These are phyloP conservation scores for Agrypnia vestita DNA, from an alignment of 1,140 invertebrate genomes.

Conservation along the genomic window DNA sequence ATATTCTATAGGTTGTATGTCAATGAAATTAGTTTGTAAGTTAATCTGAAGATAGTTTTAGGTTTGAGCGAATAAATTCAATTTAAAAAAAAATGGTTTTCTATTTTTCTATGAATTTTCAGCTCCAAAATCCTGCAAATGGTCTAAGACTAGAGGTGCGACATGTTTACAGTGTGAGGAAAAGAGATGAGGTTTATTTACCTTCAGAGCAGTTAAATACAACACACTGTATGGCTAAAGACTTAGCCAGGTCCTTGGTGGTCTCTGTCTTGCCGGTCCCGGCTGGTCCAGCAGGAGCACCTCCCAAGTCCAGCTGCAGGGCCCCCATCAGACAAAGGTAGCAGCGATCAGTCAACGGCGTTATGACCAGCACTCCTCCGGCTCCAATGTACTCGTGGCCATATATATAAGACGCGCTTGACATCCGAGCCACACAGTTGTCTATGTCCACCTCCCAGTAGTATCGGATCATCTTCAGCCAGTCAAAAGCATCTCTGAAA, in stretches of 20 bases:
- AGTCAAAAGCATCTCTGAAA: slow-evolving; percentile 90
- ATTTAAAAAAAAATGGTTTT: no score
- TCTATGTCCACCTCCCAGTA: slow-evolving; percentile 65
- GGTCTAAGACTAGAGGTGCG: no score
- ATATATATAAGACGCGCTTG: slow-evolving; percentile 91
- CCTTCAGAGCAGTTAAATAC: slow-evolving; percentile 97
- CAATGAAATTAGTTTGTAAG: no score
- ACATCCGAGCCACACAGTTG: slow-evolving; percentile 84
- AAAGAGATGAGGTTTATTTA: slow-evolving; percentile 40
- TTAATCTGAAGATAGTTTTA: no score
- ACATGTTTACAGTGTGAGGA: no score
- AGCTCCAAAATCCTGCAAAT: no score
- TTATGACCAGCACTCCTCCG: slow-evolving; percentile 89
- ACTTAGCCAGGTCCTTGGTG: slow-evolving; percentile 96
- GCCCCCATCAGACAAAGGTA: slow-evolving; percentile 95
- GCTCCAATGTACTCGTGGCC: slow-evolving; percentile 98
- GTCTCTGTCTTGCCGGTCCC: slow-evolving; percentile 98
- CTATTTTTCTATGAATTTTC: no score
- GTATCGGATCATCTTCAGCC: slow-evolving; percentile 91
- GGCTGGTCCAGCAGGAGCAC: slow-evolving; percentile 83
- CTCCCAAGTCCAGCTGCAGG: slow-evolving; percentile 84
- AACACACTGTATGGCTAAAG: slow-evolving; percentile 96
- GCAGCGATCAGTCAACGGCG: slow-evolving; percentile 93
- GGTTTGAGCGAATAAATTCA: no score
- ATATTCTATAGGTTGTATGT: no score